Conservation (phyloP, 2,113 vertebrate species). For the Paraplagusia blochii region DNA sequence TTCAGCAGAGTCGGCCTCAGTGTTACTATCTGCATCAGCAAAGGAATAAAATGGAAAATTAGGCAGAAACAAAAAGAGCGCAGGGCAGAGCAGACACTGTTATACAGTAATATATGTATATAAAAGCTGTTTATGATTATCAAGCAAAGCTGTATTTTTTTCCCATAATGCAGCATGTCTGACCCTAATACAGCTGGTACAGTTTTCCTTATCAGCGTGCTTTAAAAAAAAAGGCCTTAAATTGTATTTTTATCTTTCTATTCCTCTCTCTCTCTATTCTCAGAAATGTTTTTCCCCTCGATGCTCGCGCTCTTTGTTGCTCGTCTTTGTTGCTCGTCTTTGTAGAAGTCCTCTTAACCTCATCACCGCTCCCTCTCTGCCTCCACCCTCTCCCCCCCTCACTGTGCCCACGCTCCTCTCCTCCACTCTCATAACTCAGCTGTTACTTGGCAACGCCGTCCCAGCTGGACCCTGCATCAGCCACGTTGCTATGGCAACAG, state of each 20-base stretch:
- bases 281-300: conserved; percentile 34
- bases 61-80: too few species aligned
- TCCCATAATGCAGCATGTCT: too few species aligned
- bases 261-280: conserved; percentile 7
- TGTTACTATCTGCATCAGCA: too few species aligned
- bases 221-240: too few species aligned
- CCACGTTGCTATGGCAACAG: conserved; percentile 63
- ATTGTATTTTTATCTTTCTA: not conserved
- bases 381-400: conserved; percentile 31
- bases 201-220: too few species aligned
- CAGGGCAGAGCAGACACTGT: too few species aligned
- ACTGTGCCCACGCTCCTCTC: conserved; percentile 54
- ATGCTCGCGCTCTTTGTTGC: conserved; percentile 56
- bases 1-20: too few species aligned
- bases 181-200: too few species aligned
- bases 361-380: conserved; percentile 3
- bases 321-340: conserved; percentile 42
- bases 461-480: conserved; percentile 72
- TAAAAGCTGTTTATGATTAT: too few species aligned
- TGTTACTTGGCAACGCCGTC: conserved; percentile 79
- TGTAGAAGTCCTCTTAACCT: conserved; percentile 59
- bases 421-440: conserved; percentile 72
- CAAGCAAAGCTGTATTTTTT: too few species aligned
- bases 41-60: too few species aligned
- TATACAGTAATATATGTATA: too few species aligned